Base-by-base conservation (phyloP, 2,797 vertebrate species). In the Rallus crepitans region DNA sequence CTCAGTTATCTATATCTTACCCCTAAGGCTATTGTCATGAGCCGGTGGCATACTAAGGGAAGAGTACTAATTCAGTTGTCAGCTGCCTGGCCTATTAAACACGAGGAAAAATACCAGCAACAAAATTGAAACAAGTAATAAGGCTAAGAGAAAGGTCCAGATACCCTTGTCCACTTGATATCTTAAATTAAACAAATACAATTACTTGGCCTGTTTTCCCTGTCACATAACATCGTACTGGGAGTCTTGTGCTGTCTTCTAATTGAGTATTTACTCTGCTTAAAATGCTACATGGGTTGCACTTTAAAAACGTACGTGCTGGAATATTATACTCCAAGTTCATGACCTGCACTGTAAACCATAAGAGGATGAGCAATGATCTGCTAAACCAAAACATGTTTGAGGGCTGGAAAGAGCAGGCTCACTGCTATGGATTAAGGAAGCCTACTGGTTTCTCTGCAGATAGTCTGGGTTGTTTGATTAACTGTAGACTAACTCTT, bases 11-110 rank as follows among this genome's bases (percentile, higher is more conserved):
- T 99, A 99, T 99, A 99, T 99, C 98, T 99, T 98, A 98, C 98
- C 98, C 99, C 99, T 99, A 98, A 99, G 99, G 99, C 99, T 99
- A 99, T 99, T 99, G 99, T 99, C 99, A 99, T 98, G 98, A 99
- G 98, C 98, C 99, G 98, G 98, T 99, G 98, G 98, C 98, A 99
- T 98, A 98, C 98, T 98, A 98, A 98, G 98, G 96, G 98, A 98
- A 97, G 93, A 97, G 96, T 95, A 97, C 97, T 99, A 98, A 99
- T 99, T 98, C 98, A 99, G 98, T 98, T 99, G 98, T 99, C 98
- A 99, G 98, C 98, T 98, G 98, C 98, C 97, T 98, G 96, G 96
- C 97, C 97, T 98, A 98, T 98, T 99, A 98, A 98, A 98, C 97
- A 96, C 95, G 95, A 79, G 77, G 89, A 75, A 93, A 93, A 96